Evolutionary conservation across 2,797 vertebrate species (phyloP).

Genomic region (Gymnocypris eckloni): DNA sequence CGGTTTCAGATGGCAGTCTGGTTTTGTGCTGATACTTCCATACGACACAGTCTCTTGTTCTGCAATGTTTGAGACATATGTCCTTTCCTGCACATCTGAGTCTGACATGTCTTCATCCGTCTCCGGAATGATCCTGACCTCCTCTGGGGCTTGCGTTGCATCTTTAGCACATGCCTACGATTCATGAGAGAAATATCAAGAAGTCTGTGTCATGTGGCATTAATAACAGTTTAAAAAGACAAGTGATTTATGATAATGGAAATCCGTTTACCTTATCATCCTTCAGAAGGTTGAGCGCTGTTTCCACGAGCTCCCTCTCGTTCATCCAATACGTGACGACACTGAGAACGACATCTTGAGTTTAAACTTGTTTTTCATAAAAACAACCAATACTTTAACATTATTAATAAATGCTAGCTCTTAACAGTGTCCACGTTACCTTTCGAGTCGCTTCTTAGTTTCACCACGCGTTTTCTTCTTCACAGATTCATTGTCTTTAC

Average conservation of each 20-base stretch:
- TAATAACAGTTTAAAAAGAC: background rate
- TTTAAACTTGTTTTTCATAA: slow-evolving; percentile 52
- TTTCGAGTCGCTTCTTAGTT: slow-evolving; percentile 9
- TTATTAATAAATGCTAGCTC: background rate
- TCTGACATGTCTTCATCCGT: slow-evolving; percentile 59
- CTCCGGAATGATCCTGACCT: slow-evolving; percentile 26
- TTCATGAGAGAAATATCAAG: background rate
- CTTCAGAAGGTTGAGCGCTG: slow-evolving; percentile 61
- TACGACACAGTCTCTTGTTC: slow-evolving; percentile 67
- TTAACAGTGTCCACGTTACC: slow-evolving; percentile 9
- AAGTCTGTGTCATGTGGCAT: background rate
- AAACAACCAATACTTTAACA: background rate
- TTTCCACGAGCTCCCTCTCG: slow-evolving; percentile 74
- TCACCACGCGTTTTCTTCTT: background rate
- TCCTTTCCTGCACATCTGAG: slow-evolving; percentile 39
- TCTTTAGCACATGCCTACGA: slow-evolving; percentile 23
- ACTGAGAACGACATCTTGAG: background rate
- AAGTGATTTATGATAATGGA: slow-evolving; percentile 14
- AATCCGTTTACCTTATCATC: slow-evolving; percentile 52
- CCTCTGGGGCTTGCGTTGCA: background rate
- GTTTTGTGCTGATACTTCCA: slow-evolving; percentile 18
- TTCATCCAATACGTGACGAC: slow-evolving; percentile 74
- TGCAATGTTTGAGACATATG: slow-evolving; percentile 64
- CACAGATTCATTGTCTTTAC: background rate
- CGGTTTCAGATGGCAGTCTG: background rate